Evolutionary conservation across 2,113 vertebrate genomes (phyloP).

Genomic region (Megalops atlanticus): DNA sequence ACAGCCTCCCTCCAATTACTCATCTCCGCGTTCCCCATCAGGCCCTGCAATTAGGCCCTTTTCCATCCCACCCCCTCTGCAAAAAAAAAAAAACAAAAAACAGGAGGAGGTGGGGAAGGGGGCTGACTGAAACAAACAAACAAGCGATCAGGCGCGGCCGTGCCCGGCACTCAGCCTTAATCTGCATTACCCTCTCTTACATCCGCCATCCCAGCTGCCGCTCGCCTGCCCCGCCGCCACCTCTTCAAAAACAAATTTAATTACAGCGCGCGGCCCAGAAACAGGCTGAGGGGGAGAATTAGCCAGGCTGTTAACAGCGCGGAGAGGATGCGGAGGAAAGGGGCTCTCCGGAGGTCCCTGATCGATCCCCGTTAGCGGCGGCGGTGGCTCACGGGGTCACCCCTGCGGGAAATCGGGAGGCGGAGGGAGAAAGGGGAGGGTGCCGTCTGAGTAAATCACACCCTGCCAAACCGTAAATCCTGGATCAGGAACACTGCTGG

Average conservation of each 20-base stretch:
- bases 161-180: background rate
- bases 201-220: background rate
- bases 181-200: constrained; percentile 5
- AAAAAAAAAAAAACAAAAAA: background rate
- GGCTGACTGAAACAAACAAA: background rate
- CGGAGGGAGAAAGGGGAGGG: no score
- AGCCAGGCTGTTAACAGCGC: background rate
- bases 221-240: background rate
- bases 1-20: no score
- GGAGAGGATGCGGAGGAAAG: background rate
- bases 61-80: background rate
- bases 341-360: background rate
- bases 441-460: no score
- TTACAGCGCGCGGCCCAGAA: background rate
- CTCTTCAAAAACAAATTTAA: background rate
- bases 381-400: background rate
- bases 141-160: background rate
- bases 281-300: background rate
- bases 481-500: no score
- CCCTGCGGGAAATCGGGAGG: no score
- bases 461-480: no score
- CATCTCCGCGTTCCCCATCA: no score
- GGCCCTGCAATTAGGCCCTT: background rate
- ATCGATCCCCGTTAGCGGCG: background rate
- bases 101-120: no score